A percentile compares a stretch with the other conserved stretches of the same genome.
These are phyloP conservation scores for Grantiella picta DNA, from an alignment of 2,113 vertebrate genomes.

Conservation along the genomic window DNA sequence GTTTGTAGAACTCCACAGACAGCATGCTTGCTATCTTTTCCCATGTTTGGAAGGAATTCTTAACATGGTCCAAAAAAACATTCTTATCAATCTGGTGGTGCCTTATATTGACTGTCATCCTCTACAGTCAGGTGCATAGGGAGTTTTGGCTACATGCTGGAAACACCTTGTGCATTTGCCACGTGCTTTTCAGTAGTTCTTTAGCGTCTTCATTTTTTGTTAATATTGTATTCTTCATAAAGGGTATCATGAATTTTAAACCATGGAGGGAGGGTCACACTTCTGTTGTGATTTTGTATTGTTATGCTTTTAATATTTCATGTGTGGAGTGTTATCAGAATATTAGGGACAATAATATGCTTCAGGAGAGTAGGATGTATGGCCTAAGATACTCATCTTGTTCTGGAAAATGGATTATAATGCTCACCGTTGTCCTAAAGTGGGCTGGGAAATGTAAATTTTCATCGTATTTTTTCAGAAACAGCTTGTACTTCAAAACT, in stretches of 20 bases:
- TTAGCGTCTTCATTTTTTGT: not conserved
- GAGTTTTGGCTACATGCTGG: not conserved
- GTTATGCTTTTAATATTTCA: not conserved
- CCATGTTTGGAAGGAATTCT: constrained; percentile 19
- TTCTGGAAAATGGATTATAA: not conserved
- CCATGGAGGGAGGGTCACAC: not conserved
- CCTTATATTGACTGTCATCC: not conserved
- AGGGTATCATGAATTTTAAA: not conserved
- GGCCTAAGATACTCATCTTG: not conserved
- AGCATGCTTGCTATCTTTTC: not conserved
- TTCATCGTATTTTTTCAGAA: not conserved
- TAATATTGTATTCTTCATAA: not conserved
- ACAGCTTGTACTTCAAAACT: not conserved
- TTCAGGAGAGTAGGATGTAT: not conserved
- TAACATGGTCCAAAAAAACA: not conserved
- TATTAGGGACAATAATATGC: not conserved
- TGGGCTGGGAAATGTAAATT: not conserved
- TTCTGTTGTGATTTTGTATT: not conserved
- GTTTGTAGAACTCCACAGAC: not conserved
- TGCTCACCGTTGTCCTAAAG: not conserved
- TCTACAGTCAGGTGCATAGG: not conserved
- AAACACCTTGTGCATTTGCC: not conserved
- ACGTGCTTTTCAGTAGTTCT: not conserved
- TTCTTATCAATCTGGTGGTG: not conserved
- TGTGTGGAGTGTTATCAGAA: not conserved